phyloP scores from a whole-genome alignment of 2,797 vertebrate genomes.

The Thripadectes ignobilis region DNA sequence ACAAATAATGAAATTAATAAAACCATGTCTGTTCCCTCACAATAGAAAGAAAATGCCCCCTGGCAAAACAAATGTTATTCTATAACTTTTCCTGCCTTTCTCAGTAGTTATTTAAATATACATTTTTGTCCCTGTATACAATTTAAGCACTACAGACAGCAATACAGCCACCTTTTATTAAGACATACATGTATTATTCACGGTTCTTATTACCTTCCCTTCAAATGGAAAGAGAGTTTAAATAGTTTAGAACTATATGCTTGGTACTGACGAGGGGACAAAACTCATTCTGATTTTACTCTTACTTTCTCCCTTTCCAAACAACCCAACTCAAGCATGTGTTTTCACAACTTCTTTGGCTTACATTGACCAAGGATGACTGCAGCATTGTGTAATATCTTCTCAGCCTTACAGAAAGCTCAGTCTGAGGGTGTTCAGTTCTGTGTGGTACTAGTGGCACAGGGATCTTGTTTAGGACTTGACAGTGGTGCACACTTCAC shows the following conservation, averaged over 20 bases:
- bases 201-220: neutral
- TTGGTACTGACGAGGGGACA: neutral
- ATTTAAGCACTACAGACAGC: neutral
- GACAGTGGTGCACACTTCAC: neutral
- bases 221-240: neutral
- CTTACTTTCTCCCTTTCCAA: neutral
- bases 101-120: neutral
- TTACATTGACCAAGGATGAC: neutral
- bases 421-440: neutral
- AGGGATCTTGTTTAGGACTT: neutral
- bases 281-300: neutral
- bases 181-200: neutral
- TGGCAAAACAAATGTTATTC: neutral
- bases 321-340: accelerated
- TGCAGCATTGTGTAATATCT: neutral
- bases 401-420: neutral
- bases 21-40: neutral
- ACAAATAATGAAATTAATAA: neutral
- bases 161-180: neutral
- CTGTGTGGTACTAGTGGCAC: neutral
- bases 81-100: neutral
- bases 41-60: neutral
- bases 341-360: neutral
- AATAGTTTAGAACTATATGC: neutral
- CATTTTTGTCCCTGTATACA: neutral